Percentiles rank a stretch among this genome's conserved stretches.
phyloP scores from a whole-genome alignment of 2,888 invertebrate genomes.

The Anorthoa munda region DNA sequence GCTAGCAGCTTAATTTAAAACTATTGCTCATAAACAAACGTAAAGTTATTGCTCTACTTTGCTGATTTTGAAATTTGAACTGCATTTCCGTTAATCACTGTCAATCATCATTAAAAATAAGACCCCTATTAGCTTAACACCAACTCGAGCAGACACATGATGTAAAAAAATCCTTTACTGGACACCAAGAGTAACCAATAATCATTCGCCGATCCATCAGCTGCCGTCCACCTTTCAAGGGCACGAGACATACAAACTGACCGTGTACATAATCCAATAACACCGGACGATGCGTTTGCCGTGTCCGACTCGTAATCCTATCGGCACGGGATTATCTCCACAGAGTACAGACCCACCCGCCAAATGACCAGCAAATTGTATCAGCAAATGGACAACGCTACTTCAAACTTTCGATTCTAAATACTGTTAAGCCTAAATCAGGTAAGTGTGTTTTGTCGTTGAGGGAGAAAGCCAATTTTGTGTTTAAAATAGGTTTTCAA shows the following conservation, averaged over 20 bases:
- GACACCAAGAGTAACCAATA: constrained; percentile 65
- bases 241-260: constrained; percentile 73
- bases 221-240: constrained; percentile 66
- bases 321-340: constrained; percentile 81
- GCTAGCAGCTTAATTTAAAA: background rate
- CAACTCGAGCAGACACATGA: background rate
- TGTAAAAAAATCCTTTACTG: constrained; percentile 6
- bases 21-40: background rate
- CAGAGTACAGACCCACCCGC: constrained; percentile 42
- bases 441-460: constrained; percentile 39
- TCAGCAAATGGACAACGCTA: constrained; percentile 44
- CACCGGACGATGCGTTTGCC: constrained; percentile 79
- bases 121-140: background rate
- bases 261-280: constrained; percentile 81
- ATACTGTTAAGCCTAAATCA: constrained; percentile 22
- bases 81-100: too few species aligned
- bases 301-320: constrained; percentile 84
- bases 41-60: background rate
- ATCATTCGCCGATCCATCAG: constrained; percentile 67
- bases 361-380: constrained; percentile 74
- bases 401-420: constrained; percentile 36
- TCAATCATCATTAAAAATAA: background rate
- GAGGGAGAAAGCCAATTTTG: constrained; percentile 27
- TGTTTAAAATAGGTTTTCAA: constrained; percentile 15
- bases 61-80: background rate